Evolutionary conservation across 2,797 vertebrate species (phyloP).

Genomic region (Coregonus sp.): DNA sequence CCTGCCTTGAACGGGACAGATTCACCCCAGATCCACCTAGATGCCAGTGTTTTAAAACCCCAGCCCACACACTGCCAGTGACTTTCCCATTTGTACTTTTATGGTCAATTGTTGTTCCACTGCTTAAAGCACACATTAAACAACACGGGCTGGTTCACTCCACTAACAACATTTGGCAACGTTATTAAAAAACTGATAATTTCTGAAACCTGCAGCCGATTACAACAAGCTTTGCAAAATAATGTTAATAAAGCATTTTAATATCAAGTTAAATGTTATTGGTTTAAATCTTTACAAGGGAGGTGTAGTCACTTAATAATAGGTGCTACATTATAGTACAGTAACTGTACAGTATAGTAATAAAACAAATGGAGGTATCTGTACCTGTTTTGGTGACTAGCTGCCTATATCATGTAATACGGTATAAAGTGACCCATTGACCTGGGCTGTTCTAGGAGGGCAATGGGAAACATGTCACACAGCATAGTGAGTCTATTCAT

Average conservation of each 20-base stretch:
- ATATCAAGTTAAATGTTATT: background rate
- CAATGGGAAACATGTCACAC: no score
- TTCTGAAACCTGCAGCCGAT: constrained; percentile 9
- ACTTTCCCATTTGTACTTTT: constrained; percentile 1
- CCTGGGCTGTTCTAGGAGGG: constrained; percentile 39
- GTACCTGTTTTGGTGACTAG: background rate
- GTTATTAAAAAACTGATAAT: constrained; percentile 1
- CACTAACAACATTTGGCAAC: constrained; percentile 26
- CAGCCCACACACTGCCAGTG: constrained; percentile 77
- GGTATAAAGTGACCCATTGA: constrained; percentile 36
- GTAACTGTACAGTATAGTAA: no score
- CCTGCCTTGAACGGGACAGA: constrained; percentile 4
- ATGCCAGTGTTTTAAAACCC: constrained; percentile 74
- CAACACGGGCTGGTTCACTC: background rate
- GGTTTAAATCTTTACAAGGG: no score
- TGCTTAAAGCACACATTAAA: constrained; percentile 1
- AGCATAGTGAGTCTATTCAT: constrained; percentile 41
- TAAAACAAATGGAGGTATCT: no score
- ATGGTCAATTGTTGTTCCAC: constrained; percentile 15
- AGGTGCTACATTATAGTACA: no score
- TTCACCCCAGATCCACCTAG: background rate
- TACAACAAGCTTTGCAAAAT: background rate
- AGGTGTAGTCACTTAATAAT: no score
- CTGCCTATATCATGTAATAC: no score
- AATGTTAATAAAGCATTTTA: background rate